Evolutionary conservation across 53 echinoderm and acorn worm species (phyloP).

Genomic region (Paelopatides confundens): DNA sequence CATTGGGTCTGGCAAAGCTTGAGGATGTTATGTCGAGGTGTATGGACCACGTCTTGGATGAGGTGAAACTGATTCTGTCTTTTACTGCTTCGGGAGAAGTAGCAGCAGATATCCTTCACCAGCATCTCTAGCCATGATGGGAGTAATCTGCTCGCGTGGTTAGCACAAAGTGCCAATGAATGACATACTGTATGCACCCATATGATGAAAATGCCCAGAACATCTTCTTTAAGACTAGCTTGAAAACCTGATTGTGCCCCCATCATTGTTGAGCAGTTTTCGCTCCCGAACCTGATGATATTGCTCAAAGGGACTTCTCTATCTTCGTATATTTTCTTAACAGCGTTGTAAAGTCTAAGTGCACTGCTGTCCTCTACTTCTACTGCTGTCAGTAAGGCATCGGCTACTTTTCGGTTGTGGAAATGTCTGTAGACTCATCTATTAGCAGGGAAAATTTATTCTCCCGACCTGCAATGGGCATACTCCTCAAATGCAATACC

Average conservation of each 20-base stretch:
- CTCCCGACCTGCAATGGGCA: conserved; percentile 38
- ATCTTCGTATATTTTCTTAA: conserved; percentile 9
- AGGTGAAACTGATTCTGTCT: neutral
- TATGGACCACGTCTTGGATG: neutral
- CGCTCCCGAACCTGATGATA: conserved; percentile 28
- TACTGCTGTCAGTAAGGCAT: conserved; percentile 28
- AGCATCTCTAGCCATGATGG: conserved; percentile 38
- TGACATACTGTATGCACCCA: conserved; percentile 49
- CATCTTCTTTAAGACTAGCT: conserved; percentile 30
- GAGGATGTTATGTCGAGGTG: conserved; percentile 14
- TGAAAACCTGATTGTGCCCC: conserved; percentile 30
- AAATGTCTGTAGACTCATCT: conserved; percentile 40
- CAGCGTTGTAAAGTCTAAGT: conserved; percentile 29
- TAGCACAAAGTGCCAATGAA: conserved; percentile 18
- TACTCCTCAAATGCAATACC: conserved; percentile 29
- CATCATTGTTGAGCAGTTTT: conserved; percentile 53
- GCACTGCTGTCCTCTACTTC: conserved; percentile 29
- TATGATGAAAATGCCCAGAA: conserved; percentile 3
- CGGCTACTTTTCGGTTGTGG: conserved; percentile 7
- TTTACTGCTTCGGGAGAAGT: conserved; percentile 49
- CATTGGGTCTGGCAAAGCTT: conserved; percentile 38
- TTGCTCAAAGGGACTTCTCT: conserved; percentile 34
- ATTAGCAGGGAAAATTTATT: conserved; percentile 30
- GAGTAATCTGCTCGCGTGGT: conserved; percentile 23
- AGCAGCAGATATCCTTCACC: conserved; percentile 38